Base-by-base conservation (phyloP, 2,888 invertebrate species). In the Herminia tarsipennalis region DNA sequence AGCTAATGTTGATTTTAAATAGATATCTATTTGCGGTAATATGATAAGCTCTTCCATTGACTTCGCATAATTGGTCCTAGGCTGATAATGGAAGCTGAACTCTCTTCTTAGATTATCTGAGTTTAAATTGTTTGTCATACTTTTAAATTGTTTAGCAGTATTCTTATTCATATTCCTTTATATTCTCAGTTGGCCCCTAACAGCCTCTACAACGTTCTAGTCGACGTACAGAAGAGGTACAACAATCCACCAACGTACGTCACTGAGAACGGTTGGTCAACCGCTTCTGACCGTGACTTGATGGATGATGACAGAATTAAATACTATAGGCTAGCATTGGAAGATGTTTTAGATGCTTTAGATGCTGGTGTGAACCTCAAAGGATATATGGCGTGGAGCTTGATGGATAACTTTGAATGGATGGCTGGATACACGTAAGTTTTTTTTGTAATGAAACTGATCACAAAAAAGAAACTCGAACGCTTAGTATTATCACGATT, bases 361-460 rank as follows among this genome's bases (percentile, higher is more conserved):
- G 86, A 91, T 2, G 90, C 85, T 14, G 91, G 90, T 0, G 39
- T 65, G 0, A 60, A 56, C 2, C 39, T 93, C 0, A 67, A 60
- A 18, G 94, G 93, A 0, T 95, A 94, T 25, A 5, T 37, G 17
- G 93, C 93, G 13, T 96, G 96, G 95, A 93, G 94, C 41, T 77
- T 96, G 16, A 92, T 96, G 89, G 96, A 96, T 71, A 95, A 94
- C 70, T 95, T 94, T 76, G 96, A 96, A 78, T 96, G 96, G 95
- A 78, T 82, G 16, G 85, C 86, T 28, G 95, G 95, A 37, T 96
- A 93, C 78, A 90, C 88, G 91, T 93, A 81, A 92, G 92, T 54
- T 22, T 16, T 27, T 14, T 12, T 8, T 14, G 3, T 9, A 3
- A 21, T 14, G 6, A 2, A 16, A 20, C 18, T 4, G n/a, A 9